These are phyloP conservation scores for Crossaster papposus DNA, from an alignment of 53 echinoderm and acorn worm genomes.

Conservation along the genomic window DNA sequence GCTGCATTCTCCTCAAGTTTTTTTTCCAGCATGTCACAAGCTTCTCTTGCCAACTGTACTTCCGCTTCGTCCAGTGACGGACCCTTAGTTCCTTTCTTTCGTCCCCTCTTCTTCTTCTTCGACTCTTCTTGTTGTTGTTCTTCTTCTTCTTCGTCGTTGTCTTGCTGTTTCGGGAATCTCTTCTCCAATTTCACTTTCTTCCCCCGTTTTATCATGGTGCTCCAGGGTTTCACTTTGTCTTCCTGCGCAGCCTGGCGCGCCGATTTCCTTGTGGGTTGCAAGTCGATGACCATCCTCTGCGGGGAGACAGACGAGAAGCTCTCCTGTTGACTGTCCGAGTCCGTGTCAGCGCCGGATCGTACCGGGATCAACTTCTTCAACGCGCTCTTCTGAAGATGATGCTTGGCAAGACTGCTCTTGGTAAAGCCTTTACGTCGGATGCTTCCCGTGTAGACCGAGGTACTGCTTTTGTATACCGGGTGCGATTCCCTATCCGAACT, in stretches of 20 bases:
- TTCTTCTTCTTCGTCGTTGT: neutral
- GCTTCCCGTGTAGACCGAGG: constrained; percentile 40
- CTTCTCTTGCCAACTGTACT: constrained; percentile 50
- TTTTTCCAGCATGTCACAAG: constrained; percentile 69
- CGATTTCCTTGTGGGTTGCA: constrained; percentile 57
- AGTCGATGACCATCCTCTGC: constrained; percentile 46
- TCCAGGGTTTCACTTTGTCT: constrained; percentile 39
- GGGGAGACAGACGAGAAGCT: constrained; percentile 3
- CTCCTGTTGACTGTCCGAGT: constrained; percentile 11
- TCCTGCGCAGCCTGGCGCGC: constrained; percentile 51
- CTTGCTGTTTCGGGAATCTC: neutral
- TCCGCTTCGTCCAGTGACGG: constrained; percentile 54
- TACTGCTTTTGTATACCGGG: neutral
- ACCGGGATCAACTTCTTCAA: constrained; percentile 28
- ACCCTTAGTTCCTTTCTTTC: constrained; percentile 34
- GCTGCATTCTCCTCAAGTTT: constrained; percentile 85
- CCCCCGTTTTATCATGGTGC: constrained; percentile 62
- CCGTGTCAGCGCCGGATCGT: constrained; percentile 13
- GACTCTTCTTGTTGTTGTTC: constrained; percentile 2
- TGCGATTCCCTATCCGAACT: neutral
- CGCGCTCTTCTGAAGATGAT: constrained; percentile 7
- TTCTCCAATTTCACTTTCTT: constrained; percentile 31
- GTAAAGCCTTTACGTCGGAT: constrained; percentile 42
- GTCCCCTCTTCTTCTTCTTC: constrained; percentile 22
- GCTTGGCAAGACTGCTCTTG: constrained; percentile 33